Percentiles rank a stretch among this genome's conserved stretches.
Conservation (phyloP, 2,888 invertebrate genomes). For the Tenthredo distinguenda region DNA sequence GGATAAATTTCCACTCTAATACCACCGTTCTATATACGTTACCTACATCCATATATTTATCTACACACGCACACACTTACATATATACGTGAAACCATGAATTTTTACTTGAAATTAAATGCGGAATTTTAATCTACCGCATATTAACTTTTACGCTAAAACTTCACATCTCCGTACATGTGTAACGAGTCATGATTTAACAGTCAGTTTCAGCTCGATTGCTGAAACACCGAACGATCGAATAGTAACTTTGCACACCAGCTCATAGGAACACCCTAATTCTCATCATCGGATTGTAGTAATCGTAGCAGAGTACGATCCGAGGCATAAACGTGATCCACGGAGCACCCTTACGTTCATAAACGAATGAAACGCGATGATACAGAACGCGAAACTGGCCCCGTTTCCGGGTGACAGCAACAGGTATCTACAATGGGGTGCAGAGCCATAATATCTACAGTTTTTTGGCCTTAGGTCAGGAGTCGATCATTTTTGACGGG, state of each 20-base stretch:
- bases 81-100: no score
- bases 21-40: not conserved
- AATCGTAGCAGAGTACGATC: not conserved
- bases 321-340: not conserved
- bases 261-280: no score
- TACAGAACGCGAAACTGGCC: conserved; percentile 38
- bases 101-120: not conserved
- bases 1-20: conserved; percentile 40
- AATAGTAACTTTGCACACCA: no score
- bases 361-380: not conserved
- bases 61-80: not conserved
- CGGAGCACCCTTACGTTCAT: not conserved
- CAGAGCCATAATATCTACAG: not conserved
- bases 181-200: not conserved
- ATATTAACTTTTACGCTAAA: not conserved
- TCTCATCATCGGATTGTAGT: not conserved
- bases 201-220: no score
- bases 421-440: not conserved
- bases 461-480: not conserved
- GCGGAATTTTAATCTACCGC: not conserved
- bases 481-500: not conserved
- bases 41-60: not conserved
- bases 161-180: not conserved
- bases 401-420: conserved; percentile 16
- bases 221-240: no score